Percentiles rank a stretch among this genome's conserved stretches.
phyloP scores from a whole-genome alignment of 2,797 vertebrate species.

The Myotis myotis region DNA sequence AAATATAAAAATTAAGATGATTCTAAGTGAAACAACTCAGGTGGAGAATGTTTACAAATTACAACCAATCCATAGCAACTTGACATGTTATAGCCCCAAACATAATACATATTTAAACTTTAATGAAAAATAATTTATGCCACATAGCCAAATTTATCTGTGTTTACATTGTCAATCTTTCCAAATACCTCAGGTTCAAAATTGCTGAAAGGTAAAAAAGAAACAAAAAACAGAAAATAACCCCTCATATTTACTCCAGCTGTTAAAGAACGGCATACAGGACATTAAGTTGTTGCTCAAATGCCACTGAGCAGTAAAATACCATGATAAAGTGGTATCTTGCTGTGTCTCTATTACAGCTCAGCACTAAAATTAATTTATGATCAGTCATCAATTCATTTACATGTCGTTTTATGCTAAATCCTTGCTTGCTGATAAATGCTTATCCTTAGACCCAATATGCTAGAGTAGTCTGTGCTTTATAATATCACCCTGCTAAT shows the following conservation, averaged over 20 bases:
- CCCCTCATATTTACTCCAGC: slow-evolving; percentile 83
- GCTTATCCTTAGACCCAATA: slow-evolving; percentile 87
- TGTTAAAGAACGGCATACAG: slow-evolving; percentile 80
- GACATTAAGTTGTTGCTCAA: slow-evolving; percentile 87
- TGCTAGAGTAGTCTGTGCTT: slow-evolving; percentile 86
- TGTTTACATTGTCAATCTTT: slow-evolving; percentile 80
- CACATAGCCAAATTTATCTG: slow-evolving; percentile 83
- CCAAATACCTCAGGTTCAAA: slow-evolving; percentile 75
- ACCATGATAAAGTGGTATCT: slow-evolving; percentile 87
- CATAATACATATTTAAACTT: slow-evolving; percentile 79
- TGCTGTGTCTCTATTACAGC: slow-evolving; percentile 87
- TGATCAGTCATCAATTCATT: slow-evolving; percentile 92
- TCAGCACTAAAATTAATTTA: slow-evolving; percentile 97
- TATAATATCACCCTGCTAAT: slow-evolving; percentile 89
- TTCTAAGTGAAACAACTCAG: background rate
- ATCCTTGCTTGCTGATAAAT: slow-evolving; percentile 92
- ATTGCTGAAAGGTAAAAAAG: slow-evolving; percentile 82
- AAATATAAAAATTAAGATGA: background rate
- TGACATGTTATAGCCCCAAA: slow-evolving; percentile 64
- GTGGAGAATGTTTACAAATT: slow-evolving; percentile 38
- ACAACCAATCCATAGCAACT: slow-evolving; percentile 4
- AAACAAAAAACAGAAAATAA: slow-evolving; percentile 51
- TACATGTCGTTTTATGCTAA: slow-evolving; percentile 94
- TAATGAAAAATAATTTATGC: slow-evolving; percentile 86
- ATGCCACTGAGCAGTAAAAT: slow-evolving; percentile 87